Conservation (phyloP, 2,113 vertebrate genomes). For the Microcebus griseorufus region DNA sequence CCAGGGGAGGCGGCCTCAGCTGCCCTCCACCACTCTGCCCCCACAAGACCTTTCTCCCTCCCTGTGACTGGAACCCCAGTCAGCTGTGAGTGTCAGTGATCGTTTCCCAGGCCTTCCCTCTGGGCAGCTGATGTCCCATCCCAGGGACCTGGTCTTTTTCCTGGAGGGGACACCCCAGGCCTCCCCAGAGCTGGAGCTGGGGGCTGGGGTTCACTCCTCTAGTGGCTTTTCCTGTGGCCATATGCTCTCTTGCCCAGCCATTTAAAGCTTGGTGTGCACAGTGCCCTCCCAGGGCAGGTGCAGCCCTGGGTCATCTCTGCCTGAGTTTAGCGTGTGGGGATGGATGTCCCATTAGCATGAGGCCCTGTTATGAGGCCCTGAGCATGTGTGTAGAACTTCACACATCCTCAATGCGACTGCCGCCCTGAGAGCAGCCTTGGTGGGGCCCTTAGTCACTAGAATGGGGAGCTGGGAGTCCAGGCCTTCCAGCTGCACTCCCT, state of each 20-base stretch:
- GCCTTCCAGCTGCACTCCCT: background rate
- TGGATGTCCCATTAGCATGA: background rate
- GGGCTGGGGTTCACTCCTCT: background rate
- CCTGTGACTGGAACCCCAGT: background rate
- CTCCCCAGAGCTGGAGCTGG: background rate
- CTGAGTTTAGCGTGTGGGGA: background rate
- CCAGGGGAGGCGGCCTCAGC: too few species aligned
- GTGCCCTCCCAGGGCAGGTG: accelerated
- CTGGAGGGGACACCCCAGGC: background rate
- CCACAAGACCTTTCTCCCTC: background rate
- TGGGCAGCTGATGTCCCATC: background rate
- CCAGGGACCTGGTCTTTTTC: background rate
- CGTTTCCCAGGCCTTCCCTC: background rate
- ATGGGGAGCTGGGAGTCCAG: accelerated
- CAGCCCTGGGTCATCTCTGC: background rate
- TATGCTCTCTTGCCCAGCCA: background rate
- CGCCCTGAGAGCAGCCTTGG: background rate
- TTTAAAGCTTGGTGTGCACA: background rate
- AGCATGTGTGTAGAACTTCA: conserved; percentile 2
- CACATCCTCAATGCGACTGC: background rate
- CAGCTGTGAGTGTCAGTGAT: background rate
- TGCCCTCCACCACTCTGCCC: too few species aligned
- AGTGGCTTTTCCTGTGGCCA: background rate
- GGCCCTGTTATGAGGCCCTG: too few species aligned
- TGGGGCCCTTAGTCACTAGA: background rate